A percentile compares a stretch with the other conserved stretches of the same genome.
Evolutionary conservation across 2,113 vertebrate genomes (phyloP).

Genomic region (Sturnus vulgaris): DNA sequence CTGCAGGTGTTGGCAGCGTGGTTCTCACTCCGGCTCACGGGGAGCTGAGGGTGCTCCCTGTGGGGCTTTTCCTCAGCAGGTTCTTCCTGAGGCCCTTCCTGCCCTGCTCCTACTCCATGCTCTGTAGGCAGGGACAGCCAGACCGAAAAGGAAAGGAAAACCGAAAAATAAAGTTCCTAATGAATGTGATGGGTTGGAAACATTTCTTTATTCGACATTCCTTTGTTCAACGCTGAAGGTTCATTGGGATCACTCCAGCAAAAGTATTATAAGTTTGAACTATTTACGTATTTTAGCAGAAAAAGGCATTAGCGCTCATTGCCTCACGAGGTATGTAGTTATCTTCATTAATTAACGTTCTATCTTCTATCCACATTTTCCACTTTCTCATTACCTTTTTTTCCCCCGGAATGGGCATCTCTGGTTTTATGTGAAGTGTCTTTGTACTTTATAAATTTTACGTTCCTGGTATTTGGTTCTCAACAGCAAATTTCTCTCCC

Average conservation of each 20-base stretch:
- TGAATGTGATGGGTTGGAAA: background rate
- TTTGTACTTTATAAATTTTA: background rate
- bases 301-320: background rate
- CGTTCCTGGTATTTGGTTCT: background rate
- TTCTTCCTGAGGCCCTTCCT: background rate
- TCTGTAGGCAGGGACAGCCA: background rate
- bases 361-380: background rate
- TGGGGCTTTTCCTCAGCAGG: background rate
- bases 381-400: background rate
- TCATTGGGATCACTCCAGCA: background rate
- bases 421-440: background rate
- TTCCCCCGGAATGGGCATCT: background rate
- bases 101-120: background rate
- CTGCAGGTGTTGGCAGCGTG: slow-evolving; percentile 26
- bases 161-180: background rate
- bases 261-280: background rate
- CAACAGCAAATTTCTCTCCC: background rate
- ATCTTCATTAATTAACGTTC: background rate
- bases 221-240: background rate
- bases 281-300: background rate
- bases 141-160: background rate
- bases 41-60: background rate
- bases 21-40: fast-evolving
- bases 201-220: background rate
- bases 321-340: background rate